Base-by-base conservation (phyloP, 2,888 invertebrate species). In the Callyntrura guangdongensis region DNA sequence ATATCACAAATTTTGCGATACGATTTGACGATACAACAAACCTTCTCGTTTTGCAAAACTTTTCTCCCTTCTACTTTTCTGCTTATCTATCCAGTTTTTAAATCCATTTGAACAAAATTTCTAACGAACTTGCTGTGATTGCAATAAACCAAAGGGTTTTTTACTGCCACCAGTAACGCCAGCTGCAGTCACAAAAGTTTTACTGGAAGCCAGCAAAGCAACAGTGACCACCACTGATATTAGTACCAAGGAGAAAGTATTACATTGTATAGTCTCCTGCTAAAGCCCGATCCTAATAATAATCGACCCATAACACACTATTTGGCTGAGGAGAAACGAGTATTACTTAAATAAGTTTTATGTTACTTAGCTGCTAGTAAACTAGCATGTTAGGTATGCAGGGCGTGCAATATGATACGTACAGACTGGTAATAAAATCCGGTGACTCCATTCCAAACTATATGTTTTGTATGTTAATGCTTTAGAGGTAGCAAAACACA, bases 31-130 rank as follows among this genome's bases (percentile, higher is more conserved):
- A 86, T 86, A 86, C 61, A 86, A 86, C 59, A 47, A 56, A 22
- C 61, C 59, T 59, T 77, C 20, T 61, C 47, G 12, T 25, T 81
- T 56, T 72, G 69, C 36, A 25, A 77, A 86, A 74, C 36, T 67
- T 77, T 86, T 47, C 49, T 22, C 59, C 77, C 36, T 36, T 49
- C 49, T 61, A 20, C 6, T 59, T 84, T 86, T 86, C 77, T 86
- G 74, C 86, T 86, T 86, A 74, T 77, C 86, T 86, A 72, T 77
- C 36, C 86, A 77, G 61, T 86, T 67, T 77, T 74, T 77, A 86
- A 86, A 86, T 86, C 86, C 69, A 86, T 86, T 86, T 45, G 36
- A 14, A 67, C 56, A 20, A 85, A 86, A 77, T 72, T 85, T 56
- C 72, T 59, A 72, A n/a, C 20, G n/a, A 69, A 67, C 85, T 47